Base-by-base conservation (phyloP, 2,113 vertebrate genomes). In the Gallinago undulata region DNA sequence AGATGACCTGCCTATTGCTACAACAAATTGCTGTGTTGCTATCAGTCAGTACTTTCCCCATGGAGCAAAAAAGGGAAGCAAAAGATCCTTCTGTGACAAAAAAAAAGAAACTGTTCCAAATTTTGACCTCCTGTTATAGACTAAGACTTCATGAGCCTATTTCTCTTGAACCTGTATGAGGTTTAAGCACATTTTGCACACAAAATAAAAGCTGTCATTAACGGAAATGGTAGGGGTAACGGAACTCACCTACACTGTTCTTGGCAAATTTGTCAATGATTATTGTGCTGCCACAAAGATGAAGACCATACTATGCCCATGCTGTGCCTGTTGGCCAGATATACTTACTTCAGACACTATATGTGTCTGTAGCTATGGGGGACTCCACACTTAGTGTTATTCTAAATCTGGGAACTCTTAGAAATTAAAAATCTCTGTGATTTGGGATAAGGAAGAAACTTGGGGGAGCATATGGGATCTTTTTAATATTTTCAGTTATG, bases 291-390 rank as follows among this genome's bases (percentile, higher is more conserved):
- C 55, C 41, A 35, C 4, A 3, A 68, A 43, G 18, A 75, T 10
- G 69, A 74, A 47, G 45, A 80, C 19, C 37, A n/a, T 9, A 45
- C 28, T 24, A 33, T 31, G 10, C 7, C 16, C 31, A 25, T 25
- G 37, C 51, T 55, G 31, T 19, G 30, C 28, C 45, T 60, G n/a
- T 30, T 63, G 30, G 48, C 25, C 56, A 19, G 19, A 45, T 57
- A 39, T 11, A n/a, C 30, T n/a, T n/a, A 22, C 3, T 23, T 23
- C 22, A 60, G 10, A 43, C 33, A 15, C 37, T 22, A 37, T 1
- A 0, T 31, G 14, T 1, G 1, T 64, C 57, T 72, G 13, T 17
- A 59, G 10, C 25, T 33, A 30, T 5, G 19, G 22, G 14, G 41
- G 11, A 19, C 41, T 68, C 19, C 31, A 37, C 7, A 28, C 22